Evolutionary conservation across 2,797 vertebrate species (phyloP), one percentile per base, ranked within the genome.

Genomic region (Intellagama lesueurii): DNA sequence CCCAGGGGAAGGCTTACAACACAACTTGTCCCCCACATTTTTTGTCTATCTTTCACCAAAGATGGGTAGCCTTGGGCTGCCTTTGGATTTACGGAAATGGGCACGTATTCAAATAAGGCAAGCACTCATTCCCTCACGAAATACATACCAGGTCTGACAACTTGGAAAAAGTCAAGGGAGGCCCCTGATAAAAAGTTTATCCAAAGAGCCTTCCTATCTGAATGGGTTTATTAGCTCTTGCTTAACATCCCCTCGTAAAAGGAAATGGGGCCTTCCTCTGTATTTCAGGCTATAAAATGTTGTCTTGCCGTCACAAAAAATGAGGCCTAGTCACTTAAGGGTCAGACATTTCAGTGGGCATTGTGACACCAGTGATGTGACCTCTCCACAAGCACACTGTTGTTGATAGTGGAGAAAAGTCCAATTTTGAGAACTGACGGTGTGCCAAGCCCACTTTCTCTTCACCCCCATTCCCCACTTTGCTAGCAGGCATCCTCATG

Each of bases 171-270:
- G 76, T 5, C 64, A 19, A 12, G 24, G n/a, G 78, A 7, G 72
- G 6, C 6, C 35, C 47, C 32, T 81, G 68, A 28, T 28, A 56
- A 56, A 87, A 68, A 30, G 49, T 49, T 17, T 32, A 73, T 56
- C 3, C n/a, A 73, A 47, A 32, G 73, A 86, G 17, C 44, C 19
- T 78, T 22, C 14, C 4, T 69, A 11, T 40, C 47, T 40, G 78
- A 47, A 24, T 30, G 11, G 78, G 32, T 87, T 80, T 87, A 80
- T 87, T 80, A 60, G 66, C 56, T 70, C 47, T 81, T 72, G 86
- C 78, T 87, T 72, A 81, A 87, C 69, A 87, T 86, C 9, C 47
- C 66, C 78, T 81, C 44, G 1, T 72, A 87, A 87, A 80, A 19
- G 26, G n/a, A 80, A 52, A 40, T 24, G 35, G 1, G 26, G 24